These are phyloP conservation scores for Proteles cristata DNA, from an alignment of 2,113 vertebrate genomes.

Conservation along the genomic window DNA sequence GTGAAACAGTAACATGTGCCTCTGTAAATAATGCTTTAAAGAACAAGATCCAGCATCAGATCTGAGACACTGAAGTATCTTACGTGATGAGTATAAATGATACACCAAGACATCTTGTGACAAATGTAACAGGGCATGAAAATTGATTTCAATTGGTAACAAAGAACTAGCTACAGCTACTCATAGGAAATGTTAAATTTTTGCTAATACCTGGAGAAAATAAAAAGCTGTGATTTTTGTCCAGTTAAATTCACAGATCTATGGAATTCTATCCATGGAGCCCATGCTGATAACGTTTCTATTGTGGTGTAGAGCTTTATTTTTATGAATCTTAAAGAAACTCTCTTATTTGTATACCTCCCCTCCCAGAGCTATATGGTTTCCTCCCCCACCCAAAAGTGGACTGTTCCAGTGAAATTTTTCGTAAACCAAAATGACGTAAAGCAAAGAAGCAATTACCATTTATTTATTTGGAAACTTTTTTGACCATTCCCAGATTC, in stretches of 20 bases:
- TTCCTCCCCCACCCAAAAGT: not conserved
- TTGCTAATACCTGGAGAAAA: conserved; percentile 22
- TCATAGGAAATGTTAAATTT: not conserved
- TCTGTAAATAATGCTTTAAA: conserved; percentile 16
- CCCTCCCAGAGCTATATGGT: not conserved
- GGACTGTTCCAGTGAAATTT: not conserved
- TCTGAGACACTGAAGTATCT: not conserved
- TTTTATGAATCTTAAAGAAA: not conserved
- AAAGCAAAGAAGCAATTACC: not conserved
- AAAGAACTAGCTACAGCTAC: not conserved
- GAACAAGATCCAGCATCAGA: not conserved
- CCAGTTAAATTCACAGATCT: not conserved
- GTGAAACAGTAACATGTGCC: not conserved
- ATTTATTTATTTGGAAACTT: not conserved
- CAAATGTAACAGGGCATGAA: not conserved
- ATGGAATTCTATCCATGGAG: not conserved
- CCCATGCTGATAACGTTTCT: not conserved
- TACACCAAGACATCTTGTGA: not conserved
- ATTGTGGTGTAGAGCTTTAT: not conserved
- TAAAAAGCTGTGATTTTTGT: not conserved
- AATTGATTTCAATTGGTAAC: not conserved
- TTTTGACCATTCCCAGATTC: not conserved
- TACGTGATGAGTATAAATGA: not conserved
- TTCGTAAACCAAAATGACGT: not conserved
- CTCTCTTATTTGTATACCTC: not conserved